phyloP scores from a whole-genome alignment of 2,113 vertebrate species.

The Hippocampus mohnikei region DNA sequence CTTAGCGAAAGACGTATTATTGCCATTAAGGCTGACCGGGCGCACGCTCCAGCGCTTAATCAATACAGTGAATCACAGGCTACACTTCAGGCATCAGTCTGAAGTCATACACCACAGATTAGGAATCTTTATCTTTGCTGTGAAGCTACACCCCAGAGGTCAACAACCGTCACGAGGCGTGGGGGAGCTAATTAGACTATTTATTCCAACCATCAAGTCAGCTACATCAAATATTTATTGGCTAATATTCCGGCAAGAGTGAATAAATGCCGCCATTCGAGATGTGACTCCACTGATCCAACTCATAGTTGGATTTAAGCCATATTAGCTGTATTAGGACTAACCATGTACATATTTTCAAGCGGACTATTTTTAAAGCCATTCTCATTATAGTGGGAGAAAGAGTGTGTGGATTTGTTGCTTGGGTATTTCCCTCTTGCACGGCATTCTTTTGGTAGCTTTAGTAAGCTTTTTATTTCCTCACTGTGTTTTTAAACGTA shows the following conservation, averaged over 20 bases:
- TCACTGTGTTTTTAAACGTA: too few relatives aligned
- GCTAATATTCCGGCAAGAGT: slow-evolving; percentile 14
- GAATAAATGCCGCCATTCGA: slow-evolving; percentile 24
- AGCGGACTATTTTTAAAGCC: too few relatives aligned
- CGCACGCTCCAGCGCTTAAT: slow-evolving; percentile 60
- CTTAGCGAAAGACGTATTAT: slow-evolving; percentile 69
- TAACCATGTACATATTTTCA: too few relatives aligned
- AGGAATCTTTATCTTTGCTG: slow-evolving; percentile 23
- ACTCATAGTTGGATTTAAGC: neutral
- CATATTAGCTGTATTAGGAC: neutral
- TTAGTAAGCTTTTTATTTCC: too few relatives aligned
- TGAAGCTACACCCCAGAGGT: slow-evolving; percentile 28
- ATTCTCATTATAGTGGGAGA: too few relatives aligned
- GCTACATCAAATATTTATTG: slow-evolving; percentile 32
- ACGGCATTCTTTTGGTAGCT: too few relatives aligned
- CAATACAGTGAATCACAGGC: slow-evolving; percentile 61
- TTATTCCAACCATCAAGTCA: slow-evolving; percentile 17
- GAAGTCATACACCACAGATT: slow-evolving; percentile 19
- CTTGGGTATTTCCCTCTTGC: too few relatives aligned
- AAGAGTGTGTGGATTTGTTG: too few relatives aligned
- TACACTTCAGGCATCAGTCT: slow-evolving; percentile 37
- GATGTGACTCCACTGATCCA: neutral
- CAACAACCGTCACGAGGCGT: slow-evolving; percentile 20
- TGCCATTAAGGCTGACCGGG: slow-evolving; percentile 62
- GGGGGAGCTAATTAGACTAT: slow-evolving; percentile 5